Evolutionary conservation across 2,888 invertebrate species (phyloP).

Genomic region (Noctua janthina): DNA sequence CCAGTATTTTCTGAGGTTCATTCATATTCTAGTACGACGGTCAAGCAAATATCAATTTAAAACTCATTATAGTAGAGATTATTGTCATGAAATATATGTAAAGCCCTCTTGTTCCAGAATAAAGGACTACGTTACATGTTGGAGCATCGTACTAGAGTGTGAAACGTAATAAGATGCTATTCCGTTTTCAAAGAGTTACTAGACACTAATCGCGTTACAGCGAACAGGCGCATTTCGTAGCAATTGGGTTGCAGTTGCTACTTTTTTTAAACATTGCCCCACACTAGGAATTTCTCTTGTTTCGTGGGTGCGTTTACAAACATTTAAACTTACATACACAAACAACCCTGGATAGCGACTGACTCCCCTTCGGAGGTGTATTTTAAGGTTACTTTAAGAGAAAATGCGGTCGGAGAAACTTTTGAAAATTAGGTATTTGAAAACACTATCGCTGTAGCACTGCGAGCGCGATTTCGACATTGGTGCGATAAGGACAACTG

Average conservation of each 20-base stretch:
- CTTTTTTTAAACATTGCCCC: not conserved
- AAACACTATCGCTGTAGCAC: no score
- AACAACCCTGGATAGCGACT: not conserved
- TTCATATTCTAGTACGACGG: constrained; percentile 24
- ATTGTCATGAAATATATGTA: not conserved
- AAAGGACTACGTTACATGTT: not conserved
- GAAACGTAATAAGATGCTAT: not conserved
- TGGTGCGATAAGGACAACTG: no score
- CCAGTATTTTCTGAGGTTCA: constrained; percentile 22
- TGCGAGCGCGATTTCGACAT: no score
- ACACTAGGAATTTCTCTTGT: not conserved
- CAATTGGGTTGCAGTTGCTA: not conserved
- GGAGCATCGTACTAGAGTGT: not conserved
- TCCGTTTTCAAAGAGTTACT: not conserved
- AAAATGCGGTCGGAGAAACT: no score
- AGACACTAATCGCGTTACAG: not conserved
- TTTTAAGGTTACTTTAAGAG: not conserved
- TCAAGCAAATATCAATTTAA: constrained; percentile 8
- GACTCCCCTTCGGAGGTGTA: not conserved
- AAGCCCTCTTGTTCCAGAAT: not conserved
- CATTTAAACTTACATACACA: not conserved
- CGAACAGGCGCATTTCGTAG: not conserved
- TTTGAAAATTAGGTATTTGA: no score
- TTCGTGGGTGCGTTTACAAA: not conserved
- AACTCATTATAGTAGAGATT: constrained; percentile 12